Conservation (phyloP, 1,140 invertebrate genomes). For the Steinernema khuongi region DNA sequence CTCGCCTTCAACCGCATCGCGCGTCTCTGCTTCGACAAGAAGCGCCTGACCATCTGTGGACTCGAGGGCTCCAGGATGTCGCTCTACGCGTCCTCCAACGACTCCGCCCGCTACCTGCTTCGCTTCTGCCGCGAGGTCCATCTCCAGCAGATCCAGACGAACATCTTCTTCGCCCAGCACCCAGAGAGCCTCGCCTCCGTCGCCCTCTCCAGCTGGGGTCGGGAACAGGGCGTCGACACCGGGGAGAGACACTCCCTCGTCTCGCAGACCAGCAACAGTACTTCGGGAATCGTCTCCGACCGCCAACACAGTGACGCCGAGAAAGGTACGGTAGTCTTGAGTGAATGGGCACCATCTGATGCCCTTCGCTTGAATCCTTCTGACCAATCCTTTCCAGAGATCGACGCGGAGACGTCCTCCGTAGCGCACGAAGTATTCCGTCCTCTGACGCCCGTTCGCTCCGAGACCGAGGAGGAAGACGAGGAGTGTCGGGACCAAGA, state of each 20-base stretch:
- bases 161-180: slow-evolving; percentile 31
- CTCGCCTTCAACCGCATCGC: slow-evolving; percentile 33
- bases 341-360: neutral
- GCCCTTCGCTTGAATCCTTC: slow-evolving; percentile 10
- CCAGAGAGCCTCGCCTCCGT: slow-evolving; percentile 60
- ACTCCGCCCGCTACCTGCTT: slow-evolving; percentile 40
- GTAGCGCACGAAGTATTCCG: neutral
- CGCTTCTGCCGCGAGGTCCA: slow-evolving; percentile 37
- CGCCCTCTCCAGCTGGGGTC: slow-evolving; percentile 33
- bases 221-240: slow-evolving; percentile 82
- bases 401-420: slow-evolving; percentile 30
- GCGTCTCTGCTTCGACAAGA: slow-evolving; percentile 32
- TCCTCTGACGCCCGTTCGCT: neutral
- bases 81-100: slow-evolving; percentile 40
- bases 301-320: slow-evolving; percentile 80
- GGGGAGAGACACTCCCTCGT: slow-evolving; percentile 70
- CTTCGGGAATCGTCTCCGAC: slow-evolving; percentile 87
- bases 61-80: slow-evolving; percentile 36
- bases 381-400: slow-evolving; percentile 23
- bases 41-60: slow-evolving; percentile 32
- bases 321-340: slow-evolving; percentile 66
- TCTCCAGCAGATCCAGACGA: slow-evolving; percentile 19
- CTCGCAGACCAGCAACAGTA: slow-evolving; percentile 71
- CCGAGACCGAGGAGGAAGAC: neutral
- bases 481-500: neutral